Evolutionary conservation across 2,113 vertebrate species (phyloP), one percentile per base, ranked within the genome.

Genomic region (Patagioenas fasciata): DNA sequence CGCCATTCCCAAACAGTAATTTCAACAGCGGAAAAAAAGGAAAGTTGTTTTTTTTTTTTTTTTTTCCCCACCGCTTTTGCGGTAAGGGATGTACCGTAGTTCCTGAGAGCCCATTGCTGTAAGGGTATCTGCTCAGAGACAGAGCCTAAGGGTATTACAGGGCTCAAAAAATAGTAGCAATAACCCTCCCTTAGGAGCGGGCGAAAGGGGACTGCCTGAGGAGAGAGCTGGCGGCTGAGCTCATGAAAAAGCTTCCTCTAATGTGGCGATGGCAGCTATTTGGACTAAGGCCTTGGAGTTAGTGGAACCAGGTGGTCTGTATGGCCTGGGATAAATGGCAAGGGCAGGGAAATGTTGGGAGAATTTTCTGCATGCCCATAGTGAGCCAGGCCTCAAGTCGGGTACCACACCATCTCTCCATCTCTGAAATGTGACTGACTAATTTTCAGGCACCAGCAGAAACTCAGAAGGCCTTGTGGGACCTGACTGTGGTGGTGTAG

Each of bases 251-350:
- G 26, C 50, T 89, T 84, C 50, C 19, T n/a, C 25, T 47, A 28
- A 26, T 0, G 2, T n/a, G 48, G 18, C 47, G 34, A 20, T 82
- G 77, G 28, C 0, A 0, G 32, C 69, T 3, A 0, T 85, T 74
- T 34, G 38, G 56, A 62, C 38, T 2, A 23, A 51, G 36, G 21
- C 50, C 58, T 53, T 4, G 3, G 58, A 32, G 31, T 20, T 71
- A 71, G 13, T 73, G 82, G 42, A 47, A 67, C 36, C 14, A 7
- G 16, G 25, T 62, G 20, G 11, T 78, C 71, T n/a, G 28, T 19
- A 15, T 12, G 14, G 50, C 23, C 15, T 80, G 47, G 60, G 7
- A 38, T 80, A 84, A 77, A 77, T 54, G 28, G 20, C 44, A 34
- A 70, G 60, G 60, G 34, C 36, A 69, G 61, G 25, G 26, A 71